phyloP scores from a whole-genome alignment of 2,797 vertebrate genomes.

The Callimico goeldii region DNA sequence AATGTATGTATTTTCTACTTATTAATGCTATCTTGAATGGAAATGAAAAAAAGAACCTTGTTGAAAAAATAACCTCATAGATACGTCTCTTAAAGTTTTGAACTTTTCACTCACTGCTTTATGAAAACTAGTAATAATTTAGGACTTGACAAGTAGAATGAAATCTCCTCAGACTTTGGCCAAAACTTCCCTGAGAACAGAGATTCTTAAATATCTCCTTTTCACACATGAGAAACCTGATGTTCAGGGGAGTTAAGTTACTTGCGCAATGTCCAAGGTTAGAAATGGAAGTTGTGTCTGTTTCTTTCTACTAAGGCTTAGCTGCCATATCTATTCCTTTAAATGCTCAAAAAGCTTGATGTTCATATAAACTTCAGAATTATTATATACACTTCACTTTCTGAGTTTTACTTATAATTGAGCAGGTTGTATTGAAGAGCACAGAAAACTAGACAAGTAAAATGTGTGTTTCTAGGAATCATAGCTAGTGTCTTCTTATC shows the following conservation, averaged over 20 bases:
- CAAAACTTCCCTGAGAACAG: background rate
- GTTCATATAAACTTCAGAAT: background rate
- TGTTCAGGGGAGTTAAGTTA: background rate
- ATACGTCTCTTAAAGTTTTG: background rate
- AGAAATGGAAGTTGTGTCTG: background rate
- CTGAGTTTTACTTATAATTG: background rate
- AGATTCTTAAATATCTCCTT: background rate
- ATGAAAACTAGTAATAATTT: background rate
- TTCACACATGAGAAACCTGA: background rate
- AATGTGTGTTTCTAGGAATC: background rate
- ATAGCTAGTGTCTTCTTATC: background rate
- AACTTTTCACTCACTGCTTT: background rate
- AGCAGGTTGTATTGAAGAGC: background rate
- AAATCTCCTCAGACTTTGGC: background rate
- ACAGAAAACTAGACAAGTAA: background rate
- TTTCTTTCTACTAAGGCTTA: slow-evolving; percentile 9
- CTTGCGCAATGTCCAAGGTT: background rate
- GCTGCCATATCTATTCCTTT: background rate
- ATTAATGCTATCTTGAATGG: background rate
- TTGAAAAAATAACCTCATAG: background rate
- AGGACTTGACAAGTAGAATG: background rate
- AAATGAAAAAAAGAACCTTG: background rate
- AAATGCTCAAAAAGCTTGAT: background rate
- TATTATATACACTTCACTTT: background rate
- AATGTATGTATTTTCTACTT: background rate